These are phyloP conservation scores for Coenobita brevimanus DNA, from an alignment of 1,140 invertebrate genomes.

Conservation along the genomic window DNA sequence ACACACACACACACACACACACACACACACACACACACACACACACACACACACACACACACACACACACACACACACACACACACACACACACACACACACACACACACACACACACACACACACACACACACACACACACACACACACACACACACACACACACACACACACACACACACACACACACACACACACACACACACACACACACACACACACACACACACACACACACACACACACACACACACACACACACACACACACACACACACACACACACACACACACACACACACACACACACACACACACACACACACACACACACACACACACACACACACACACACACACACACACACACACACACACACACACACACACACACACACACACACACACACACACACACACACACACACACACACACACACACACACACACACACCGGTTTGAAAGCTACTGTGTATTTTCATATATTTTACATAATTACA, in stretches of 20 bases:
- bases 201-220: neutral
- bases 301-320: constrained; percentile 13
- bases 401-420: neutral
- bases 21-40: too few relatives aligned
- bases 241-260: neutral
- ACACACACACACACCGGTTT: too few relatives aligned
- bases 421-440: neutral
- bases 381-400: neutral
- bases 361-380: neutral
- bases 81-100: constrained; percentile 11
- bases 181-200: neutral
- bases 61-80: neutral
- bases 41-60: neutral
- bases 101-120: constrained; percentile 2
- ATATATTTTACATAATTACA: too few relatives aligned
- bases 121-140: constrained; percentile 9
- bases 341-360: constrained; percentile 13
- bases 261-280: neutral
- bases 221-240: neutral
- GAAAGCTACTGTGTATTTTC: too few relatives aligned
- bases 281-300: neutral
- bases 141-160: neutral
- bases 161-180: constrained; percentile 5
- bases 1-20: too few relatives aligned
- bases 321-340: constrained; percentile 3